Evolutionary conservation across 2,888 invertebrate genomes (phyloP).

Genomic region (Diaprepes abbreviatus): DNA sequence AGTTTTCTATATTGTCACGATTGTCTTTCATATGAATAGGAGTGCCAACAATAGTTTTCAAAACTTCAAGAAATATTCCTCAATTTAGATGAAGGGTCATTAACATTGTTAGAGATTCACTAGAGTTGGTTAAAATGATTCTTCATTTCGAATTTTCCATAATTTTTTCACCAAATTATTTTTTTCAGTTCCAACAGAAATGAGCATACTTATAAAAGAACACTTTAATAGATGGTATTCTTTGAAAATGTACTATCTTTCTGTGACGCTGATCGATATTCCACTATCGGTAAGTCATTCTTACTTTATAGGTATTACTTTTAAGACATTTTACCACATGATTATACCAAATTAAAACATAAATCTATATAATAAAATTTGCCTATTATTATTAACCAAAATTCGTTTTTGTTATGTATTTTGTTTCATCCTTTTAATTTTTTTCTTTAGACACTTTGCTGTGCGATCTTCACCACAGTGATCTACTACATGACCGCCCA

Average conservation of each 20-base stretch:
- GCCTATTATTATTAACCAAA: too few relatives aligned
- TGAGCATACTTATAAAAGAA: conserved; percentile 85
- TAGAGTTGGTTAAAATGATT: too few relatives aligned
- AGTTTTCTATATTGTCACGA: too few relatives aligned
- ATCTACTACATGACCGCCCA: conserved; percentile 93
- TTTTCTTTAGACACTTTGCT: conserved; percentile 74
- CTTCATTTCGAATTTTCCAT: too few relatives aligned
- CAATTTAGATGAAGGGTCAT: too few relatives aligned
- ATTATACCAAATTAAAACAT: too few relatives aligned
- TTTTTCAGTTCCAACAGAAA: conserved; percentile 82
- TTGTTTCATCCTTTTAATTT: not conserved
- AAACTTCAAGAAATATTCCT: too few relatives aligned
- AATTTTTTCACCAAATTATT: too few relatives aligned
- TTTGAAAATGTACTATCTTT: conserved; percentile 83
- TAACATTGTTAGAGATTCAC: too few relatives aligned
- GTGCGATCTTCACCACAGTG: conserved; percentile 78
- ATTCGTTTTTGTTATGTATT: not conserved
- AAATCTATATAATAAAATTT: too few relatives aligned
- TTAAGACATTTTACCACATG: not conserved
- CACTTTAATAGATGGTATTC: conserved; percentile 93
- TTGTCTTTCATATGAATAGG: too few relatives aligned
- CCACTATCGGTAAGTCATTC: conserved; percentile 78
- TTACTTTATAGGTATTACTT: not conserved
- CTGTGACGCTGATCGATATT: conserved; percentile 82
- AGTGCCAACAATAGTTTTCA: too few relatives aligned